Evolutionary conservation across 2,797 vertebrate genomes (phyloP).

Genomic region (Tokudaia muenninki): DNA sequence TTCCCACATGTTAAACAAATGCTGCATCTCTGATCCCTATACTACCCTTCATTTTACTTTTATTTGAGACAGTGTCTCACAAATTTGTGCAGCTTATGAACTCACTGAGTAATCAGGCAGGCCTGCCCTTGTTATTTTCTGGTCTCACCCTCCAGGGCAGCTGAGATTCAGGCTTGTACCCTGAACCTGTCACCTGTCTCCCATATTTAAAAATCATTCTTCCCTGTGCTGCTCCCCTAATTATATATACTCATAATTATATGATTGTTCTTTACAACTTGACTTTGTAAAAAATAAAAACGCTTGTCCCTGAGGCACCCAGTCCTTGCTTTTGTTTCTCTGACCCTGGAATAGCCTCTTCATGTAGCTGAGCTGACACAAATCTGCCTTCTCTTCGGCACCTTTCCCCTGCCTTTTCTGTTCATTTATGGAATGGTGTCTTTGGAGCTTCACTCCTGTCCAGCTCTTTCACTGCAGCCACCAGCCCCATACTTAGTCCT

Average conservation of each 20-base stretch:
- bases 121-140: background rate
- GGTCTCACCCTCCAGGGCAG: background rate
- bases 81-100: background rate
- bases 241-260: background rate
- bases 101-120: background rate
- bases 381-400: background rate
- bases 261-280: background rate
- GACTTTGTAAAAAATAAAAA: background rate
- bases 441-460: background rate
- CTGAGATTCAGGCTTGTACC: background rate
- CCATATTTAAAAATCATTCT: slow-evolving; percentile 24
- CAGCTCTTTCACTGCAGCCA: background rate
- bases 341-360: background rate
- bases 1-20: background rate
- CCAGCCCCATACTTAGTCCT: background rate
- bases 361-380: background rate
- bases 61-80: background rate
- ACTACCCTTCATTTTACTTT: background rate
- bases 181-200: background rate
- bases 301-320: background rate
- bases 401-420: background rate
- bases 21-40: background rate
- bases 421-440: background rate
- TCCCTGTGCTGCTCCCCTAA: background rate
- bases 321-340: background rate